Conservation (phyloP, 2,888 invertebrate genomes). For the Fragum whitleyi region DNA sequence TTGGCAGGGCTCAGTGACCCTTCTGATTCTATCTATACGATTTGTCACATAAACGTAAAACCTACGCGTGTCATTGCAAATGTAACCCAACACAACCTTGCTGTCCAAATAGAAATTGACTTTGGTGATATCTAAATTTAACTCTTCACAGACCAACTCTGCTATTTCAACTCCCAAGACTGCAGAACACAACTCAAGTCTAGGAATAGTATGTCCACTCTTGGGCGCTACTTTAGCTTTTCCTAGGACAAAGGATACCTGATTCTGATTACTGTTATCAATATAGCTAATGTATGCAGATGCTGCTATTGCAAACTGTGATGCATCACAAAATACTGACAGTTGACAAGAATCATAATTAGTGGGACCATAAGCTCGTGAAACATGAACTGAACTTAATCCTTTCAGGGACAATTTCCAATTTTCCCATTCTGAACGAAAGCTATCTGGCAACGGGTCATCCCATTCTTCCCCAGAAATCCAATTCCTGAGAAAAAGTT, state of each 20-base stretch:
- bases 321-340: slow-evolving; percentile 67
- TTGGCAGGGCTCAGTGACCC: slow-evolving; percentile 45
- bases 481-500: slow-evolving; percentile 5
- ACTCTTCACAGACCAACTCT: slow-evolving; percentile 33
- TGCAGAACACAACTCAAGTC: slow-evolving; percentile 66
- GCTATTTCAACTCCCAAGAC: slow-evolving; percentile 60
- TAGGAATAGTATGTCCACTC: slow-evolving; percentile 61
- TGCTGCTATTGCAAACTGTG: slow-evolving; percentile 67
- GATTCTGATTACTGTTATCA: not conserved
- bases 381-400: slow-evolving; percentile 6
- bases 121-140: slow-evolving; percentile 4
- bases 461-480: slow-evolving; percentile 12
- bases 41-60: slow-evolving; percentile 64
- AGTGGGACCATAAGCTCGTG: not conserved
- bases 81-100: slow-evolving; percentile 61
- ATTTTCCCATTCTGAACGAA: not conserved
- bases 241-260: slow-evolving; percentile 58
- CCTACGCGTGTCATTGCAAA: slow-evolving; percentile 54
- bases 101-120: slow-evolving; percentile 45
- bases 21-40: not conserved
- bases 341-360: not conserved
- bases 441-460: not conserved
- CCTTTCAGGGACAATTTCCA: not conserved
- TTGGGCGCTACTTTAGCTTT: slow-evolving; percentile 66
- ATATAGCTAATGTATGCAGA: slow-evolving; percentile 45